phyloP scores from a whole-genome alignment of 2,888 invertebrate genomes.

The Taphrorychus bicolor region DNA sequence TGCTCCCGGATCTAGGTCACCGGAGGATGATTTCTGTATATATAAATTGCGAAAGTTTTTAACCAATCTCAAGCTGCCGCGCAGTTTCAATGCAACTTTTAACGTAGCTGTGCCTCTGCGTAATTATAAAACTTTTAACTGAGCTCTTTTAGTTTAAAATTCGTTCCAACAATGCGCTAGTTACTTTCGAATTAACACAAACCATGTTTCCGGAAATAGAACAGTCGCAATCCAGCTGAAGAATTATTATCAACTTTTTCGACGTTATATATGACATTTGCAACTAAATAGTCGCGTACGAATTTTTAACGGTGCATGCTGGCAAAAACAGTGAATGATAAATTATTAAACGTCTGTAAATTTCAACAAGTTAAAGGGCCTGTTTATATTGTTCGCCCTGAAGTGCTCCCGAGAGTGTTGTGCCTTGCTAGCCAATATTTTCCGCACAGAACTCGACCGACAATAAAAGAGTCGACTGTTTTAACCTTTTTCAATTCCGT shows the following conservation, averaged over 20 bases:
- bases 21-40: not conserved
- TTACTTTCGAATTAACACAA: constrained; percentile 3
- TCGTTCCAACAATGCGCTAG: not conserved
- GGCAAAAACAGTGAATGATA: not conserved
- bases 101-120: not conserved
- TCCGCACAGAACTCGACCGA: not conserved
- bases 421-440: not conserved
- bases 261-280: not conserved
- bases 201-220: not conserved
- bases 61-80: constrained; percentile 1
- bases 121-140: constrained; percentile 5
- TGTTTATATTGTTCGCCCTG: constrained; percentile 4
- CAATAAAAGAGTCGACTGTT: not conserved
- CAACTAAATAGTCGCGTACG: not conserved
- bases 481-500: not conserved
- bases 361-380: constrained; percentile 6
- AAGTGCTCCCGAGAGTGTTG: not conserved
- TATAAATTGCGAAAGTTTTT: not conserved
- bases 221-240: not conserved
- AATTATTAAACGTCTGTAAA: not conserved
- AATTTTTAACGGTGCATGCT: not conserved
- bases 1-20: not conserved
- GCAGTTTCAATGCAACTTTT: not conserved
- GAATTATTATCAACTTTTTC: not conserved
- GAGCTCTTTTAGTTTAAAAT: not conserved